Evolutionary conservation across 1,140 invertebrate species (phyloP).

Genomic region (Heliconius hermathena): DNA sequence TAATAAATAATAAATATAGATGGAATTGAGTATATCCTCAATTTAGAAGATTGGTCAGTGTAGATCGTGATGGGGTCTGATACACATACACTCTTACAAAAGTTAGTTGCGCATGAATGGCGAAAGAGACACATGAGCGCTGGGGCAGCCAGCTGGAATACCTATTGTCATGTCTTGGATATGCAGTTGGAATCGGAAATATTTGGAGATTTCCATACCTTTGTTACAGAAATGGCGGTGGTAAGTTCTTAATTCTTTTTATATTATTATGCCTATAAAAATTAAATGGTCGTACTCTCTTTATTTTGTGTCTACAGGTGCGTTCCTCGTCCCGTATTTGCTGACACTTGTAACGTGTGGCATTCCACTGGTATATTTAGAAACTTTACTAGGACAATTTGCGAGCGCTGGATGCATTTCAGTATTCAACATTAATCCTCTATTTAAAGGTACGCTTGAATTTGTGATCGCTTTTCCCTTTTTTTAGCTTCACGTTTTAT

Average conservation of each 20-base stretch:
- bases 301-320: slow-evolving; percentile 81
- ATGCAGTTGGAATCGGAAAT: slow-evolving; percentile 89
- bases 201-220: slow-evolving; percentile 89
- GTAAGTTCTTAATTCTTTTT: slow-evolving; percentile 45
- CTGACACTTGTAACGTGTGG: slow-evolving; percentile 90
- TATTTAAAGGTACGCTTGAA: slow-evolving; percentile 92
- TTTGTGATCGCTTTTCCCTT: background rate
- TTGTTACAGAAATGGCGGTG: slow-evolving; percentile 86
- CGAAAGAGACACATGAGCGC: slow-evolving; percentile 55
- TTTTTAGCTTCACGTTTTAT: background rate
- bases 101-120: slow-evolving; percentile 56
- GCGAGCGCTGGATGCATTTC: slow-evolving; percentile 91
- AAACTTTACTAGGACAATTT: slow-evolving; percentile 93
- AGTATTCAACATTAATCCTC: slow-evolving; percentile 87
- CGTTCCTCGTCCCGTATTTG: slow-evolving; percentile 89
- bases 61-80: slow-evolving; percentile 33
- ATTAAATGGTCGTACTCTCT: too few relatives aligned
- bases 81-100: slow-evolving; percentile 17
- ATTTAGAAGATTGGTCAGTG: slow-evolving; percentile 51
- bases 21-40: slow-evolving; percentile 58
- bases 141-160: slow-evolving; percentile 89
- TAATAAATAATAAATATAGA: slow-evolving; percentile 34
- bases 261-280: background rate
- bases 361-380: slow-evolving; percentile 94
- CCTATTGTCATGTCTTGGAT: slow-evolving; percentile 87